Conservation (phyloP, 2,797 vertebrate genomes). For the Manis crassicaudata region DNA sequence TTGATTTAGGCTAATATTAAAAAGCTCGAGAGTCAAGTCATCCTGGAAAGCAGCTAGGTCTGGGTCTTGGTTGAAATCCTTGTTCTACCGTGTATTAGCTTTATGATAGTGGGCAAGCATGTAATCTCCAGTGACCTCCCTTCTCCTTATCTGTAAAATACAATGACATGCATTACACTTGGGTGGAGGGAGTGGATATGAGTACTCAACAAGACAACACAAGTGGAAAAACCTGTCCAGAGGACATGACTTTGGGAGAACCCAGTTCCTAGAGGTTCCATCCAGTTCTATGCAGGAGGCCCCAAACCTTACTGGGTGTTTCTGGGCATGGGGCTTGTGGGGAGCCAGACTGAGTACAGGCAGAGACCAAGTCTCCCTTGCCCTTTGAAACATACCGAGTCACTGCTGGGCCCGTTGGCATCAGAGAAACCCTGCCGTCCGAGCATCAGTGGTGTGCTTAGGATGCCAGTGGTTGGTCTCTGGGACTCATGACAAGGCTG, state of each 20-base stretch:
- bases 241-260: background rate
- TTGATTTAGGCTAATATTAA: slow-evolving; percentile 17
- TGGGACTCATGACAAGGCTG: background rate
- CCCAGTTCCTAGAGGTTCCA: background rate
- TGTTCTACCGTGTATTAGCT: background rate
- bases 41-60: background rate
- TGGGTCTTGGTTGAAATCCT: background rate
- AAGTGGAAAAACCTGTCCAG: background rate
- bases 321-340: background rate
- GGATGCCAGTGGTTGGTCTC: background rate
- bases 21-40: background rate
- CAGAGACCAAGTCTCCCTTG: background rate
- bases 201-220: background rate
- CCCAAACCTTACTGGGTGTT: background rate
- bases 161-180: background rate
- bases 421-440: background rate
- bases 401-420: background rate
- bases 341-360: background rate
- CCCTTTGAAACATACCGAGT: background rate
- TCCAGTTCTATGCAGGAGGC: background rate
- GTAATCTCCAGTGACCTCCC: background rate
- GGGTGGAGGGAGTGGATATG: background rate
- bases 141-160: background rate
- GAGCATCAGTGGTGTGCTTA: background rate
- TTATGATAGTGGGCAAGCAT: background rate